Base-by-base conservation (phyloP, 1,140 invertebrate species). In the Drosophila rhopaloa region DNA sequence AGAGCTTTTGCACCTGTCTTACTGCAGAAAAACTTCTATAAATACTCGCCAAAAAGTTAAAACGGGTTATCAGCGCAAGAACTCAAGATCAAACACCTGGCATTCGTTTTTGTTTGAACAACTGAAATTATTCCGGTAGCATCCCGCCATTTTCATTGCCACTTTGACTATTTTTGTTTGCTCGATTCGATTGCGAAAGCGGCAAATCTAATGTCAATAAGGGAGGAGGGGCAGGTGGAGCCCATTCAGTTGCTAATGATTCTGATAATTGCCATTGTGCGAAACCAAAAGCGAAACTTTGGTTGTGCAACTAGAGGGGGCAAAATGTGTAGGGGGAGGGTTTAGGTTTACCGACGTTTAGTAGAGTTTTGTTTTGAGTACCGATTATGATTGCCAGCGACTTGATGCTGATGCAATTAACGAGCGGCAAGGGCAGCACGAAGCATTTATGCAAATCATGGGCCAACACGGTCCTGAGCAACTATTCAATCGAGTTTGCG, bases 231-330 rank as follows among this genome's bases (percentile, higher is more conserved):
- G 19, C 53, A 32, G 54, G 41, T 41, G 70, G 27, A 40, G 56
- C 56, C 71, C 67, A 72, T 53, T 78, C 76, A 60, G 54, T 73
- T 67, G 76, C 83, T 89, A 88, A 83, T 89, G 83, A 83, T 77
- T 88, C 76, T 79, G 73, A 83, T 88, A 89, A 88, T 89, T 88
- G 82, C 76, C 79, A 83, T 86, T 86, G 83, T 86, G 75, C 72
- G 82, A 88, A 79, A 46, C 51, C 65, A 47, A 71, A 71, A 40
- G 71, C 58, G 10, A 59, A 66, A 58, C 68, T 65, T 55, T 74
- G 80, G 71, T 85, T 82, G 75, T 79, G 71, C 67, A 83, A 82
- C 56, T 48, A 2, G 41, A 14, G 62, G 50, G 46, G 48, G 63
- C 2, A 14, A 16, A 10, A 37, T 37, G 44, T 37, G 24, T 24